Base-by-base conservation (phyloP, 2,888 invertebrate species). In the Dolomedes plantarius region DNA sequence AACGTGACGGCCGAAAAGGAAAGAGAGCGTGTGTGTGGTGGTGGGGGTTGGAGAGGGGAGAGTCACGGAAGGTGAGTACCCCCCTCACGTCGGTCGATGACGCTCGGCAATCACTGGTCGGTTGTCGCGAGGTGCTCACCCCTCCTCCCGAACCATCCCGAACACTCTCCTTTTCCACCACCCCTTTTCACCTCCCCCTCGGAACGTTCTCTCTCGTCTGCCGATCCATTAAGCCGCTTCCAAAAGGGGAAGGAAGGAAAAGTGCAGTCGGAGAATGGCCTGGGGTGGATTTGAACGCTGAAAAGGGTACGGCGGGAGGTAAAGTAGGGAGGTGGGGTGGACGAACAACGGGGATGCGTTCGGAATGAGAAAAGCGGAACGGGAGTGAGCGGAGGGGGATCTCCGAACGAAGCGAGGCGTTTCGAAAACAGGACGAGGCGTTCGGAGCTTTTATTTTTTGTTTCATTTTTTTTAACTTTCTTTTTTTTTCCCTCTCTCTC, bases 71-170 rank as follows among this genome's bases (percentile, higher is more conserved):
- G 82, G 71, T 62, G 82, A 73, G n/a, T 41, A 23, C 64, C 46
- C 72, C 67, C 46, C 9, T 23, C 50, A 73, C 67, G 39, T 46
- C 76, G 82, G 82, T 83, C 82, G 82, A 83, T 83, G 82, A 76
- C 82, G 82, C 82, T 83, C 82, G 19, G 82, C 82, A 83, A 83
- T 83, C 81, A 82, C 81, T 76, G 82, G 74, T 69, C 74, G 82
- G 74, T 69, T 56, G 80, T 71, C 71, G 71, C 46, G 71, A 28
- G 11, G n/a, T n/a, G 36, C 28, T 71, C 65, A 32, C 41, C 41
- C 69, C 32, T 36, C 69, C 32, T 36, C 19, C 56, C 46, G 11
- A 56, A 56, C 23, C 9, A 36, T 36, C 36, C 36, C 36, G 36
- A 36, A 23, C 69, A 11, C 69, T 27, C 41, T 32, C 65, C 11